Evolutionary conservation across 2,888 invertebrate species (phyloP), one percentile per base, ranked within the genome.

Genomic region (Temnothorax unifasciatus): DNA sequence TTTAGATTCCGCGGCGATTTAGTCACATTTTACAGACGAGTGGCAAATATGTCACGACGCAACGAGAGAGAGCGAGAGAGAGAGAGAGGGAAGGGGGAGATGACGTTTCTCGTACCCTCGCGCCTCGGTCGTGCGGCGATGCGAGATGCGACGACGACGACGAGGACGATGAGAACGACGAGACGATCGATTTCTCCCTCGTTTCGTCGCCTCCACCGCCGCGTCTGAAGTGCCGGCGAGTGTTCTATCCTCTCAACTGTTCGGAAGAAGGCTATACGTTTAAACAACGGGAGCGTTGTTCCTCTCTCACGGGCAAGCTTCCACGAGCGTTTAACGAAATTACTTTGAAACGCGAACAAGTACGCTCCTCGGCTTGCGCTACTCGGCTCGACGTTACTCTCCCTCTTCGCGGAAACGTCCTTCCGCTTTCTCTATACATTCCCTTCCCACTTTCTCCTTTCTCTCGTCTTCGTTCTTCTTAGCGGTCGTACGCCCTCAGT

Each of bases 341-440:
- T 91, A 90, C 91, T 89, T 90, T 88, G 91, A 89, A 91, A 90
- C 90, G 90, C 91, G 89, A 90, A 89, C 84, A 88, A 89, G 84
- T 90, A 86, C 87, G 86, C 74, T 68, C 69, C 68, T 61, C 44
- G 68, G 29, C 29, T 29, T 29, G 29, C 87, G 86, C 74, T 68
- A 66, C 68, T 66, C 44, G 68, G 25, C 84, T 47, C 57, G 52
- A 11, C 69, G 15, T 47, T 47, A 5, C 29, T 47, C 69, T 41
- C 47, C 29, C 83, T 68, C 63, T 50, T 47, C 38, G 57, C 21
- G 71, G 29, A 44, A 41, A 29, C 41, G 54, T 41, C 11, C 73
- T 54, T 64, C 52, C 29, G 25, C 25, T 47, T 11, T 61, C 61
- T 64, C 44, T 47, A n/a, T 54, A 63, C 47, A 50, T 15, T 34